These are phyloP conservation scores for Amphilophus citrinellus DNA, from an alignment of 2,113 vertebrate species.

Conservation along the genomic window DNA sequence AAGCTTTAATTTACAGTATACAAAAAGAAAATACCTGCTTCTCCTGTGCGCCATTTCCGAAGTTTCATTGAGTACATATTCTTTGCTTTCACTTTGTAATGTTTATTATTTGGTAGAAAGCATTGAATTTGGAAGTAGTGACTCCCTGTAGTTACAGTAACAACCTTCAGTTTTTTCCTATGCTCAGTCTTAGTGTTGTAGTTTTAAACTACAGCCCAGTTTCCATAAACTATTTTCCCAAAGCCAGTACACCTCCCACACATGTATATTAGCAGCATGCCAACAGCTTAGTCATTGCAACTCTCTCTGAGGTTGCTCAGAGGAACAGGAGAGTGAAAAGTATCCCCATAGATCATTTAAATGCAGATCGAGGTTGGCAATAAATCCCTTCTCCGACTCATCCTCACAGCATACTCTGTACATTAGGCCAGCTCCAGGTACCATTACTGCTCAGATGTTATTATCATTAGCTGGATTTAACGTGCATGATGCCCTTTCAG, in stretches of 20 bases:
- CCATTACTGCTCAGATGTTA: constrained; percentile 31
- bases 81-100: constrained; percentile 17
- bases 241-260: constrained; percentile 58
- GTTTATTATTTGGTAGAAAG: constrained; percentile 63
- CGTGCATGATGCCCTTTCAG: constrained; percentile 49
- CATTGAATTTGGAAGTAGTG: constrained; percentile 53
- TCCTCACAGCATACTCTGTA: constrained; percentile 4
- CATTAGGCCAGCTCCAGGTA: constrained; percentile 24
- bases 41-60: constrained; percentile 60
- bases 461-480: constrained; percentile 61
- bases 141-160: constrained; percentile 28
- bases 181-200: background rate
- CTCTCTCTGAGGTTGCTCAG: constrained; percentile 35
- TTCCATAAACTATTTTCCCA: constrained; percentile 47
- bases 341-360: constrained; percentile 34
- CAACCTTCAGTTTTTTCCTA: background rate
- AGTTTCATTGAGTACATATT: background rate
- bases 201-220: constrained; percentile 20
- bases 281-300: constrained; percentile 42
- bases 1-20: constrained; percentile 40
- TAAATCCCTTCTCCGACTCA: constrained; percentile 17
- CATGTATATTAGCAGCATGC: constrained; percentile 40
- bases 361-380: constrained; percentile 35
- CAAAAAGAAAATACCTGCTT: constrained; percentile 40
- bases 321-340: constrained; percentile 26